Base-by-base conservation (phyloP, 2,888 invertebrate species). In the Agrotis puta region DNA sequence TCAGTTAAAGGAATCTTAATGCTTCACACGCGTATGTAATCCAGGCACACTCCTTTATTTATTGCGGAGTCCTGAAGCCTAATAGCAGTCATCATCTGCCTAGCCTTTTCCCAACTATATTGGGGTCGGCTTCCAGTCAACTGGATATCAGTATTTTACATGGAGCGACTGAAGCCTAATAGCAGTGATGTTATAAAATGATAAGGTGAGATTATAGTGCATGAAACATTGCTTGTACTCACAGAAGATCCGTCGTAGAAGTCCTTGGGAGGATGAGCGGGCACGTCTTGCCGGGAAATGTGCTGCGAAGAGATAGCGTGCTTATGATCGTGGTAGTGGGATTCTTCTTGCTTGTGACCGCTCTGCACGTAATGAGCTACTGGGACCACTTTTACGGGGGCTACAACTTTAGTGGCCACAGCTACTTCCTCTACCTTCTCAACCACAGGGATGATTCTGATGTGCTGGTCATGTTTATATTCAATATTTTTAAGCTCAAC, bases 261-360 rank as follows among this genome's bases (percentile, higher is more conserved):
- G 64, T 85, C 87, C 83, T 88, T 84, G 22, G 96, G 77, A 81
- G 96, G 75, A 63, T 84, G 70, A 51, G 84, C 84, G 20, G 88
- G 88, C 14, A 85, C 83, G 74, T 91, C 92, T 74, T 90, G 92
- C 71, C 85, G 93, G 68, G 90, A 88, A 47, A 94, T 92, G 79
- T 93, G 90, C 81, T 96, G 95, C 0, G 92, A 92, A 4, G 94
- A 92, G 2, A 93, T 88, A 9, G 91, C 91, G 16, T 64, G 82
- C 56, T 81, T 77, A 22, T 86, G 77, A 1, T 85, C 74, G 22
- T 85, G 50, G 56, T 85, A 24, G 45, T 79, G 64, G 57, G 74
- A 76, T 43, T 78, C 79, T 5, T 81, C 66, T n/a, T 70, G 54
- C 54, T 77, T 66, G 24, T 79, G 27, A 51, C 82, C 77, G 47